These are phyloP conservation scores for Rhodinocichla rosea DNA, from an alignment of 2,113 vertebrate genomes.

Conservation along the genomic window DNA sequence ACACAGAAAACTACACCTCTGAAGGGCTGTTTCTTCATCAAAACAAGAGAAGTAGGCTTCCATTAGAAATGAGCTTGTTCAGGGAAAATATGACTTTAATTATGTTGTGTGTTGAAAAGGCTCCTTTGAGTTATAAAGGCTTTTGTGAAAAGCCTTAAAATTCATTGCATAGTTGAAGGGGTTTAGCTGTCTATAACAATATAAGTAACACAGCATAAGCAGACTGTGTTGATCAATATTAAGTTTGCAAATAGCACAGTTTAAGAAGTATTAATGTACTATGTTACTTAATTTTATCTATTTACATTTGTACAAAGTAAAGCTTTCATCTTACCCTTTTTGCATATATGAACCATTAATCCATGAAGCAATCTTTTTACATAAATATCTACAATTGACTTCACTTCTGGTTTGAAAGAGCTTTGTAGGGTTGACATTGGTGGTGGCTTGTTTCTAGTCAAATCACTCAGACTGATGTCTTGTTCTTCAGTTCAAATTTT, in stretches of 20 bases:
- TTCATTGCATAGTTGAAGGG: slow-evolving; percentile 99
- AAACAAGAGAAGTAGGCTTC: slow-evolving; percentile 51
- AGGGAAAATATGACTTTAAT: slow-evolving; percentile 89
- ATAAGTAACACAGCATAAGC: slow-evolving; percentile 72
- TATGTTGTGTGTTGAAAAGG: slow-evolving; percentile 79
- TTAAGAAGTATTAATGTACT: slow-evolving; percentile 84
- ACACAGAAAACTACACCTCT: not conserved
- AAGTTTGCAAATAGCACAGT: slow-evolving; percentile 86
- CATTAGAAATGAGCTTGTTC: slow-evolving; percentile 67
- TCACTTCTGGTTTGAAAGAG: slow-evolving; percentile 69
- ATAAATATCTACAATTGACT: slow-evolving; percentile 85
- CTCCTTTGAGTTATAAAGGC: slow-evolving; percentile 81
- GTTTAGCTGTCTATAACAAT: slow-evolving; percentile 85
- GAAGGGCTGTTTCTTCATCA: not conserved
- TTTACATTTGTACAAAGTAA: slow-evolving; percentile 98
- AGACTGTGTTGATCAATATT: slow-evolving; percentile 74
- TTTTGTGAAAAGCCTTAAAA: slow-evolving; percentile 82
- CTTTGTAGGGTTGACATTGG: slow-evolving; percentile 13
- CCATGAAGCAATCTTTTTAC: slow-evolving; percentile 85
- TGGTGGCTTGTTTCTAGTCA: slow-evolving; percentile 39
- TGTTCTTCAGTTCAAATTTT: slow-evolving; percentile 76
- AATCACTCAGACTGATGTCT: slow-evolving; percentile 1
- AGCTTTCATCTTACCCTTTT: slow-evolving; percentile 97
- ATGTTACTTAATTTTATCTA: slow-evolving; percentile 84
- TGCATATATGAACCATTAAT: slow-evolving; percentile 98